Evolutionary conservation across 2,797 vertebrate species (phyloP).

Genomic region (Natrix natrix): DNA sequence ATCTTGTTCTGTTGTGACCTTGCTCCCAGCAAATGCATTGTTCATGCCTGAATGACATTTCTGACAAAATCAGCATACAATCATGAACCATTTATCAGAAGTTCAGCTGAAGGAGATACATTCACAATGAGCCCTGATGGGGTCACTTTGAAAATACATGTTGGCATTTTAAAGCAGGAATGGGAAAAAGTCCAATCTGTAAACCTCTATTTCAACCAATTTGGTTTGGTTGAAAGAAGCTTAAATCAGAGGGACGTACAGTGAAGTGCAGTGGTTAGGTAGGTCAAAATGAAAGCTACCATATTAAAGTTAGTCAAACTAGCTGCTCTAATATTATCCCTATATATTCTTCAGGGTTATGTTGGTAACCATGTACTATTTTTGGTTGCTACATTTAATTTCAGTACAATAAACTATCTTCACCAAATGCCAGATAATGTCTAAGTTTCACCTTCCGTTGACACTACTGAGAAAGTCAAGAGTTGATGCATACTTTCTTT

Average conservation of each 20-base stretch:
- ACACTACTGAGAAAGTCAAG: too few species aligned
- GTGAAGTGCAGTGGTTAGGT: background rate
- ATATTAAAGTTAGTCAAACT: too few species aligned
- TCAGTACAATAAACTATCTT: too few species aligned
- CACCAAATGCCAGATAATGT: background rate
- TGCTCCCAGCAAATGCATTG: constrained; percentile 49
- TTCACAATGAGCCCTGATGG: constrained; percentile 45
- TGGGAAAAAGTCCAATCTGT: background rate
- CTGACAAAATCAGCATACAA: constrained; percentile 65
- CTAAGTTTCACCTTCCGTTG: background rate
- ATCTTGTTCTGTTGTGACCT: constrained; percentile 51
- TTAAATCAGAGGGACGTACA: background rate
- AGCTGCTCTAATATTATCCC: background rate
- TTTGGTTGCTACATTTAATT: background rate
- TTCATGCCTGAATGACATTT: constrained; percentile 65
- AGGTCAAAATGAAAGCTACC: background rate
- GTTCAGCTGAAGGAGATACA: constrained; percentile 56
- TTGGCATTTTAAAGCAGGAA: constrained; percentile 42
- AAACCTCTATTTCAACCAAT: background rate
- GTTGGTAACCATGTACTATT: background rate
- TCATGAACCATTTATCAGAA: constrained; percentile 65
- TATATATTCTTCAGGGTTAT: background rate
- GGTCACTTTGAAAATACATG: constrained; percentile 63
- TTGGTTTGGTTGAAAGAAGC: background rate
- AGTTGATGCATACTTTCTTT: background rate